Evolutionary conservation across 2,888 invertebrate genomes (phyloP), one percentile per base, ranked within the genome.

Genomic region (Patella caerulea): DNA sequence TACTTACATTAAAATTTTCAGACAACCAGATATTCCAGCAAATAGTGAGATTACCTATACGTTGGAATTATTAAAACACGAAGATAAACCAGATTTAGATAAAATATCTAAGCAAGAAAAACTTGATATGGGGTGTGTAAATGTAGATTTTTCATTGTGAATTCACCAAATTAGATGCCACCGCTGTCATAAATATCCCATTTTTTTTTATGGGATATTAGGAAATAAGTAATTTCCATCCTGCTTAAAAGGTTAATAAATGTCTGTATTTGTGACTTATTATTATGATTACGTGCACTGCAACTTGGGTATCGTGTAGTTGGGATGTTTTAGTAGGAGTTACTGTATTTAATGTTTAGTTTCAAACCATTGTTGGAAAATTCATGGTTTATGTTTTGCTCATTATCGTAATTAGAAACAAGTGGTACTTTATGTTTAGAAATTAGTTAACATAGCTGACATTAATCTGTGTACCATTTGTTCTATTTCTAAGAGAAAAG

Each of bases 51-150:
- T 97, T 15, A 92, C 93, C 71, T 97, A 96, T 83, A 94, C 93
- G 71, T 92, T 98, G 19, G 95, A 95, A 90, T 92, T 98, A 52
- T 91, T 95, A 70, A 93, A 94, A 81, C 94, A 94, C 87, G 92
- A 94, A 81, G 94, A 94, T 79, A 95, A 95, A 87, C 90, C 91
- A 72, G 91, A 92, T 29, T 93, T 95, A 76, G 95, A 95, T 80
- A 93, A 93, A 0, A 92, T 96, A 85, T 91, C 94, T 0, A 93
- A 95, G 72, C 92, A 93, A 17, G 94, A 96, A 83, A 93, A 96
- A 88, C 94, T 95, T 93, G 93, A 93, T 90, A 94, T 95, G 87
- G 97, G 97, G 96, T 96, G 92, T 82, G 86, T 76, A n/a, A 45
- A 45, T 45, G 45, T 45, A 45, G 45, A 45, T 45, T 45, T 45